These are phyloP conservation scores for Gadopsis marmoratus DNA, from an alignment of 2,797 vertebrate species.

Conservation along the genomic window DNA sequence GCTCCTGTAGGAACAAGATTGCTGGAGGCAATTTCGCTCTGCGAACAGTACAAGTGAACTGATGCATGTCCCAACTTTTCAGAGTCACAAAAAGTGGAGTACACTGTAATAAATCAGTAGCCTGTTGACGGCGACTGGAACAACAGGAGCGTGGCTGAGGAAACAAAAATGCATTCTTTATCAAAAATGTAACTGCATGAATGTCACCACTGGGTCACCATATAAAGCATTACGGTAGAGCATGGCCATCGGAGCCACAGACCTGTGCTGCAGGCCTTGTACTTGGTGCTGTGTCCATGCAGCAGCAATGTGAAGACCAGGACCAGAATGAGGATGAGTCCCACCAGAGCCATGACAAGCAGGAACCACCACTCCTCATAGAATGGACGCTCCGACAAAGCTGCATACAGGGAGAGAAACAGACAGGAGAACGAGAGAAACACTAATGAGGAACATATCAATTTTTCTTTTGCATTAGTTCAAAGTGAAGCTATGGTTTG, in stretches of 20 bases:
- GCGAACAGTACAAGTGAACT: slow-evolving; percentile 12
- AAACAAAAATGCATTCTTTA: not conserved
- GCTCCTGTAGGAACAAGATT: slow-evolving; percentile 21
- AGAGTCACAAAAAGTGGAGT: slow-evolving; percentile 8
- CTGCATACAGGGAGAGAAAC: slow-evolving; percentile 72
- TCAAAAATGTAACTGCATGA: not conserved
- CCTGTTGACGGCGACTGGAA: not conserved
- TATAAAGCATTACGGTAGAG: not conserved
- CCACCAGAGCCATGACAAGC: slow-evolving; percentile 91
- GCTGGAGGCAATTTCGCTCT: slow-evolving; percentile 31
- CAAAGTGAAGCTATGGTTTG: not conserved
- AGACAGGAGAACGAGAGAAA: not conserved
- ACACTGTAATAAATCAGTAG: not conserved
- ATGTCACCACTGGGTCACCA: not conserved
- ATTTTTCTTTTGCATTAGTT: not conserved
- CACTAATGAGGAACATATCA: not conserved
- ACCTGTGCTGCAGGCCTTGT: slow-evolving; percentile 90
- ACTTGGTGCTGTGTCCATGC: slow-evolving; percentile 91
- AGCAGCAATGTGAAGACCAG: slow-evolving; percentile 90
- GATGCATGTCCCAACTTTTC: slow-evolving; percentile 7
- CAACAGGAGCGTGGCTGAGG: not conserved
- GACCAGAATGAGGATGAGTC: slow-evolving; percentile 91
- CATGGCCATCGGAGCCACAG: not conserved
- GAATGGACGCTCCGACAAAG: slow-evolving; percentile 90
- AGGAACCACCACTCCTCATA: slow-evolving; percentile 99